These are phyloP conservation scores for Bradypodion pumilum DNA, from an alignment of 2,797 vertebrate species.

Conservation along the genomic window DNA sequence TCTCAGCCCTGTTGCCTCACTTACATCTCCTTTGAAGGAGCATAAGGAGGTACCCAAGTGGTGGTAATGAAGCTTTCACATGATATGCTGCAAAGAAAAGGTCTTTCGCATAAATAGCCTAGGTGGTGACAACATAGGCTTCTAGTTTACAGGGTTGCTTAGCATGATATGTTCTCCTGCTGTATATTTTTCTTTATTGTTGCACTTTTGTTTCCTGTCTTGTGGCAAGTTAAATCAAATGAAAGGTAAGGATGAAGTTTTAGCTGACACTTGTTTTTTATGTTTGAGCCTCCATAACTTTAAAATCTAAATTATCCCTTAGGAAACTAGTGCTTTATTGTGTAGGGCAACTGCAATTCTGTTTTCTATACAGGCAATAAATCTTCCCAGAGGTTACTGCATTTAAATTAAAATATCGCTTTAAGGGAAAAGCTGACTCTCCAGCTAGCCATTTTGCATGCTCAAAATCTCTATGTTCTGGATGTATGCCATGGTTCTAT, in stretches of 20 bases:
- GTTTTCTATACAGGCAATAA: conserved; percentile 64
- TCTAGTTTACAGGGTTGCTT: neutral
- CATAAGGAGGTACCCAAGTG: neutral
- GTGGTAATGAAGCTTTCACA: rapidly evolving
- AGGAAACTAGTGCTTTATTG: conserved; percentile 55
- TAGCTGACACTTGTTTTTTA: conserved; percentile 58
- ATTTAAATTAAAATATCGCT: conserved; percentile 65
- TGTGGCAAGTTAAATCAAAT: conserved; percentile 49
- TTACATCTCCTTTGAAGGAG: no score
- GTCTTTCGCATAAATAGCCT: neutral
- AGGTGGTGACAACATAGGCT: rapidly evolving
- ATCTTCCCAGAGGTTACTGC: conserved; percentile 52
- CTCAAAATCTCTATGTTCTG: conserved; percentile 6
- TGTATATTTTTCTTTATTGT: conserved; percentile 11
- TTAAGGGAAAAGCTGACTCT: conserved; percentile 8
- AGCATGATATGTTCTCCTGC: rapidly evolving
- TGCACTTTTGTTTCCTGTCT: conserved; percentile 46
- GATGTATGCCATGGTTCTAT: neutral
- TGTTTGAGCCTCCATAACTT: conserved; percentile 58
- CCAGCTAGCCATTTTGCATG: conserved; percentile 1
- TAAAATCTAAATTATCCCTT: conserved; percentile 54
- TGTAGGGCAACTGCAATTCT: conserved; percentile 53
- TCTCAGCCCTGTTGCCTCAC: no score
- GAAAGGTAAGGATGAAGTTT: conserved; percentile 51
- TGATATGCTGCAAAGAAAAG: neutral